Percentiles rank a stretch among this genome's conserved stretches.
Conservation (phyloP, 2,888 invertebrate genomes). For the Tupiocoris notatus region DNA sequence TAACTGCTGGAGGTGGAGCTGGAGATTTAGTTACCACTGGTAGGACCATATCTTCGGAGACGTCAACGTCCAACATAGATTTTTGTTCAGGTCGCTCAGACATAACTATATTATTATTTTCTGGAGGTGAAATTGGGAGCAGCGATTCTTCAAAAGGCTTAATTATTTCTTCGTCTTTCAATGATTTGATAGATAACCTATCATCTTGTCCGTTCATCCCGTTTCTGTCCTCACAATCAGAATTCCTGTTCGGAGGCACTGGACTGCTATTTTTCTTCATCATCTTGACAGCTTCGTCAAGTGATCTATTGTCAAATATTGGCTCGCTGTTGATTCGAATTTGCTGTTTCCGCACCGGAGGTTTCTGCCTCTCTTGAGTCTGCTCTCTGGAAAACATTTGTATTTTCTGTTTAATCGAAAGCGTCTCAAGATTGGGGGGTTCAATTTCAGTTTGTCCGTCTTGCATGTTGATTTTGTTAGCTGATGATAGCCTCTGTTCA, state of each 20-base stretch:
- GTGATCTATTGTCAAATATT: slow-evolving; percentile 40
- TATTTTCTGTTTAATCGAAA: slow-evolving; percentile 50
- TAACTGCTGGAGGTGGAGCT: slow-evolving; percentile 5
- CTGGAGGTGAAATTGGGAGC: neutral
- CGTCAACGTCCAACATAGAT: neutral
- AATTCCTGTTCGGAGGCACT: neutral
- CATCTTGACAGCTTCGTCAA: slow-evolving; percentile 41
- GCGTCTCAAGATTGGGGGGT: slow-evolving; percentile 42
- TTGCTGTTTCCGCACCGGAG: slow-evolving; percentile 40
- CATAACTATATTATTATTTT: neutral
- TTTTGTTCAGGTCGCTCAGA: neutral
- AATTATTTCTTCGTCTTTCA: neutral
- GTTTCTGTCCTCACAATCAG: slow-evolving; percentile 15
- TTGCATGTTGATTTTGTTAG: slow-evolving; percentile 9
- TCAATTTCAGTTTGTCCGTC: neutral
- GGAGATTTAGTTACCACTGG: neutral
- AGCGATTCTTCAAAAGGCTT: neutral
- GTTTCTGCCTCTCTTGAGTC: slow-evolving; percentile 41
- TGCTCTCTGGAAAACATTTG: slow-evolving; percentile 49
- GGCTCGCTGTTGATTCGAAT: slow-evolving; percentile 46
- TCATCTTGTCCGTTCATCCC: slow-evolving; percentile 6
- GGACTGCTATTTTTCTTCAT: slow-evolving; percentile 2
- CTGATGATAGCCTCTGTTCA: slow-evolving; percentile 46
- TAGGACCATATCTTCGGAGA: neutral
- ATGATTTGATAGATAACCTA: neutral